These are phyloP conservation scores for Lordiphosa clarofinis DNA, from an alignment of 1,140 invertebrate species.

Conservation along the genomic window DNA sequence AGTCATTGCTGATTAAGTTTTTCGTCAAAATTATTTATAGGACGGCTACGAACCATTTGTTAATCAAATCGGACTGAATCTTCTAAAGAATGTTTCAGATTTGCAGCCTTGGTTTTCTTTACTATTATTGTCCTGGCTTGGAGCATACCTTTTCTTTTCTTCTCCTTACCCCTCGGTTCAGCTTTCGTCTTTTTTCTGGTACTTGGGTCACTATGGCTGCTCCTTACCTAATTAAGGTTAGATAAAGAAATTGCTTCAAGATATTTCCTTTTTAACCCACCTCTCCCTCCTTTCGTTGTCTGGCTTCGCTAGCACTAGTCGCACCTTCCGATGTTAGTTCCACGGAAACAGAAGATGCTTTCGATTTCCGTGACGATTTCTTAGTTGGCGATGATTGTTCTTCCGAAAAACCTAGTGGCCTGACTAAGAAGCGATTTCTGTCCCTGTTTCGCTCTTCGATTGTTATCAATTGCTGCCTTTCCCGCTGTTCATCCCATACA, in stretches of 20 bases:
- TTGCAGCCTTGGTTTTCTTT: background rate
- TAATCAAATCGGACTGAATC: too few species aligned
- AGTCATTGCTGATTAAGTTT: too few species aligned
- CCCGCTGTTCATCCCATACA: background rate
- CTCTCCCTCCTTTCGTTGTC: background rate
- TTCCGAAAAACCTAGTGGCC: background rate
- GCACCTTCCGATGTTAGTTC: background rate
- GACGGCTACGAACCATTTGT: too few species aligned
- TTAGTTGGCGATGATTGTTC: slow-evolving; percentile 1
- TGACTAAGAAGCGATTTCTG: background rate
- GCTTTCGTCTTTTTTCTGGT: background rate
- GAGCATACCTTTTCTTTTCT: background rate
- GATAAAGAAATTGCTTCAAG: too few species aligned
- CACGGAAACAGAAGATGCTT: background rate
- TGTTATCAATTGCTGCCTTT: background rate
- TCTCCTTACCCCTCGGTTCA: too few species aligned
- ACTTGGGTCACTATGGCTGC: background rate
- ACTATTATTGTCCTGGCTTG: background rate
- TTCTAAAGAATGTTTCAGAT: background rate
- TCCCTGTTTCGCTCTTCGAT: background rate
- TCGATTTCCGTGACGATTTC: background rate
- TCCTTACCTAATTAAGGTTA: background rate
- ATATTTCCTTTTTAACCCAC: background rate
- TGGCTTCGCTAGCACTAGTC: background rate
- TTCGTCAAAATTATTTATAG: too few species aligned